These are phyloP conservation scores for Naja naja DNA, from an alignment of 2,113 vertebrate species.

Conservation along the genomic window DNA sequence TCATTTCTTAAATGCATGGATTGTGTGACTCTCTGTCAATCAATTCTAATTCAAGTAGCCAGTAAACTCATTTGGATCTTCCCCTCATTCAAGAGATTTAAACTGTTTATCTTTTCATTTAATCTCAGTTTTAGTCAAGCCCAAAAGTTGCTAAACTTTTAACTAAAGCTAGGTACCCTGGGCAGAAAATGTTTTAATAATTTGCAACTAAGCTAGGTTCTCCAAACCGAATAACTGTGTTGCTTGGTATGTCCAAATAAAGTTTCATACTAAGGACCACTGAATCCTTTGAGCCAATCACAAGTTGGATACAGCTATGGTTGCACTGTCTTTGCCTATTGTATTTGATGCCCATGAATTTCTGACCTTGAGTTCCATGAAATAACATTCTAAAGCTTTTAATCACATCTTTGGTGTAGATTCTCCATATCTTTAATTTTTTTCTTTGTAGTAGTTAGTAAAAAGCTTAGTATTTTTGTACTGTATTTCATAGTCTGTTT, in stretches of 20 bases:
- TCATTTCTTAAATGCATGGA: neutral
- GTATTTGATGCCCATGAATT: neutral
- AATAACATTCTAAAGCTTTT: neutral
- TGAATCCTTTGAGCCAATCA: neutral
- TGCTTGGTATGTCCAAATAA: neutral
- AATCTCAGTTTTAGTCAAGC: neutral
- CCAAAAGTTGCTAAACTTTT: neutral
- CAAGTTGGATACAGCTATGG: neutral
- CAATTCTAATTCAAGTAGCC: neutral
- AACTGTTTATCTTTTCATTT: neutral
- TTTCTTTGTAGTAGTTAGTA: neutral
- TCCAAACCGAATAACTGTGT: neutral
- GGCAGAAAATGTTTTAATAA: neutral
- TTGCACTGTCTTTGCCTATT: neutral
- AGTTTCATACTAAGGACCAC: neutral
- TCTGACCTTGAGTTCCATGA: neutral
- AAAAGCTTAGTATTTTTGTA: neutral
- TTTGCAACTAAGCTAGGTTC: neutral
- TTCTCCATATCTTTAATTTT: neutral
- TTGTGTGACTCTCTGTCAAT: neutral
- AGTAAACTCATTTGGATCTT: neutral
- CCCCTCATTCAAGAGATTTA: neutral
- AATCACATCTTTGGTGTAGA: neutral
- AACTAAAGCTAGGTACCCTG: neutral
- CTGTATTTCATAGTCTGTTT: neutral